Evolutionary conservation across 2,797 vertebrate species (phyloP), one percentile per base, ranked within the genome.

Genomic region (Synaphobranchus kaupii): DNA sequence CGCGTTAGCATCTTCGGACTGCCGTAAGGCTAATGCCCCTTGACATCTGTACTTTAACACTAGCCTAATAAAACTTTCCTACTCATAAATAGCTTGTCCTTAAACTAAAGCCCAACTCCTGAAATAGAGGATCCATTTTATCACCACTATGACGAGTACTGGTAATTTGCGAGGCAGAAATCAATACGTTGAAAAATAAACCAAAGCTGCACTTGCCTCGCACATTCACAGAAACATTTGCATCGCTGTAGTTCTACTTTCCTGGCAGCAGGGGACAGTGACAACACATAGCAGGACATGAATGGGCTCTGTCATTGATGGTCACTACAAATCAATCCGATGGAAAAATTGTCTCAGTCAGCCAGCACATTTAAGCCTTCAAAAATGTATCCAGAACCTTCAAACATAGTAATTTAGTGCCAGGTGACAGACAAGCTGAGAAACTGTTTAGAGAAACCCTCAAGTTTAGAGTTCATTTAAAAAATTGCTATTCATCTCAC

Each of bases 111-210:
- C 39, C 47, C 44, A 17, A 48, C 78, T 50, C 17, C 73, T 25
- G 1, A n/a, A 81, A 66, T 20, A 10, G 44, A 81, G 22, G 78
- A 81, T 25, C 44, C 44, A 81, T 81, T 81, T 81, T 81, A 48
- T 81, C 78, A 81, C 34, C 66, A 44, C 34, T 6, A 44, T 8
- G 78, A 81, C 20, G 50, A 81, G 20, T n/a, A 4, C 20, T 2
- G 34, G 78, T 50, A 47, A 81, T 48, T 81, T 81, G 25, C n/a
- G 78, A 50, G 78, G 44, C 78, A 81, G 47, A 47, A 48, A 50
- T 81, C 78, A n/a, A 81, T 81, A n/a, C 34, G 39, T 47, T 81
- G 20, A 39, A 81, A 81, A 81, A 22, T 20, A 78, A 47, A 22
- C 78, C 6, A 47, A n/a, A 7, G 20, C 44, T 81, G 78, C 44